phyloP scores from a whole-genome alignment of 2,797 vertebrate species.

The Crax fasciolata region DNA sequence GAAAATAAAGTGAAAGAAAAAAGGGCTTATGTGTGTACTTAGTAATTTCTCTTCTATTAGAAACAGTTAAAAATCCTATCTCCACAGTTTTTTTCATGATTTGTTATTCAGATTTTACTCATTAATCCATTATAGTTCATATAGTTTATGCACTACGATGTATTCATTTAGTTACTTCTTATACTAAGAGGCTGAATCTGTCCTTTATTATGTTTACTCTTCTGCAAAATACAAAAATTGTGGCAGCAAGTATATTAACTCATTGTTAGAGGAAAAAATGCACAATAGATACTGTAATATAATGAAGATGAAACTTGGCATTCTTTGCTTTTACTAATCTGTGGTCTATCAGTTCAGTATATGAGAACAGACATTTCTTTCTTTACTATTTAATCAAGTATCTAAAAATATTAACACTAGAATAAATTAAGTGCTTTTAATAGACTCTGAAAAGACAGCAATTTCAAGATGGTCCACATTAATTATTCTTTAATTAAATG shows the following conservation, averaged over 20 bases:
- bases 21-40: background rate
- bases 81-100: background rate
- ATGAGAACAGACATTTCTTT: slow-evolving; percentile 26
- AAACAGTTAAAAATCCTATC: background rate
- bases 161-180: slow-evolving; percentile 24
- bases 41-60: background rate
- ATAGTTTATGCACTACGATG: background rate
- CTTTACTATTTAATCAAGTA: slow-evolving; percentile 58
- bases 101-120: background rate
- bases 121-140: slow-evolving; percentile 6
- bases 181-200: background rate
- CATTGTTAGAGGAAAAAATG: slow-evolving; percentile 16
- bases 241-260: background rate
- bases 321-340: slow-evolving; percentile 52
- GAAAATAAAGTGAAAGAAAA: background rate
- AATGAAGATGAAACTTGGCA: slow-evolving; percentile 48
- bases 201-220: slow-evolving; percentile 26
- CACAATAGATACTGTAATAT: background rate
- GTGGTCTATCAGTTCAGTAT: slow-evolving; percentile 6
- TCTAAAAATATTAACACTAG: slow-evolving; percentile 47
- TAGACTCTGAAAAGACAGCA: slow-evolving; percentile 11
- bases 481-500: slow-evolving; percentile 50
- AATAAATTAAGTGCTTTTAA: slow-evolving; percentile 45
- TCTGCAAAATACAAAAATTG: background rate
- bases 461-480: slow-evolving; percentile 4